A percentile compares a stretch with the other conserved stretches of the same genome.
These are phyloP conservation scores for Heliconius himera DNA, from an alignment of 1,140 invertebrate genomes.

Conservation along the genomic window DNA sequence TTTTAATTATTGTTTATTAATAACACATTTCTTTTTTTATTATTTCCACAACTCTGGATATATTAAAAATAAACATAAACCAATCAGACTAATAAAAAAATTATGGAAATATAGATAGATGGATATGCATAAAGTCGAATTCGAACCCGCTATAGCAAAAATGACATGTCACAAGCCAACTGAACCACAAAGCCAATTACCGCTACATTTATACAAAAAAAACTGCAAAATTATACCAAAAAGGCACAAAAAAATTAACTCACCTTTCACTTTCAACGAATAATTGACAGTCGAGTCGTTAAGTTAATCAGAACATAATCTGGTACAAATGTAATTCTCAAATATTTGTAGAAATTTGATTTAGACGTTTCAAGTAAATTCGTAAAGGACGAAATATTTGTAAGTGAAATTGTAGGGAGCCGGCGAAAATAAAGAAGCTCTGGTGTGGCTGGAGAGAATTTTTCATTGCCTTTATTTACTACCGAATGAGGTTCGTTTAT, in stretches of 20 bases:
- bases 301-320: slow-evolving; percentile 29
- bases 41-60: too few species aligned
- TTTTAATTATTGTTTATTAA: too few species aligned
- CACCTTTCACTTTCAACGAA: slow-evolving; percentile 1
- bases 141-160: too few species aligned
- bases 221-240: neutral
- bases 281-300: slow-evolving; percentile 32
- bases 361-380: slow-evolving; percentile 58
- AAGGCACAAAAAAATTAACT: neutral
- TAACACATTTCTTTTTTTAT: too few species aligned
- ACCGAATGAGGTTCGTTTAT: slow-evolving; percentile 65
- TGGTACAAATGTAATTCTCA: slow-evolving; percentile 38
- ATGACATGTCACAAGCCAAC: too few species aligned
- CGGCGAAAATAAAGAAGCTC: slow-evolving; percentile 58
- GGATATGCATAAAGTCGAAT: too few species aligned
- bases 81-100: too few species aligned
- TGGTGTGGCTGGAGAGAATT: slow-evolving; percentile 51
- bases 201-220: neutral
- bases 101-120: too few species aligned
- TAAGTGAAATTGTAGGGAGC: slow-evolving; percentile 64
- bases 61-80: too few species aligned
- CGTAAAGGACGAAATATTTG: slow-evolving; percentile 67
- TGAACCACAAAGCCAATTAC: too few species aligned
- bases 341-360: slow-evolving; percentile 67
- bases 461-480: slow-evolving; percentile 61